Percentiles rank a stretch among this genome's conserved stretches.
phyloP scores from a whole-genome alignment of 2,113 vertebrate species.

The Benitochromis conjunctus region DNA sequence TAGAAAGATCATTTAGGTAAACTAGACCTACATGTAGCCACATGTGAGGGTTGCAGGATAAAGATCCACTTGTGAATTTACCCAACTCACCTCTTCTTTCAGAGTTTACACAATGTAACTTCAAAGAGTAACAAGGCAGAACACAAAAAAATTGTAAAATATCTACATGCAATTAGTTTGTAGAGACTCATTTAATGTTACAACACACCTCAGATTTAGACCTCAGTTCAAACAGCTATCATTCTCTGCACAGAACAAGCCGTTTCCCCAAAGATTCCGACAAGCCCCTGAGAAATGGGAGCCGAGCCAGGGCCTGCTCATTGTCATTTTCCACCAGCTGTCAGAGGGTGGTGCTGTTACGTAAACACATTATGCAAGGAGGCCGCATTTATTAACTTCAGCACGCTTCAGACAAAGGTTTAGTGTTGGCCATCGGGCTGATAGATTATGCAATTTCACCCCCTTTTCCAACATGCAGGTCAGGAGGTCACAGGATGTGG shows the following conservation, averaged over 20 bases:
- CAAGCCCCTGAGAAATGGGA: background rate
- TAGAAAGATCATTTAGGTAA: background rate
- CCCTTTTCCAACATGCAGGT: conserved; percentile 1
- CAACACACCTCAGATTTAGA: background rate
- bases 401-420: conserved; percentile 22
- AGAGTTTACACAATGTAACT: background rate
- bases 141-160: background rate
- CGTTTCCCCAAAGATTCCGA: background rate
- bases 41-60: background rate
- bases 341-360: conserved; percentile 29
- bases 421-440: background rate
- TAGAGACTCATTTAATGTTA: background rate
- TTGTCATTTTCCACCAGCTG: conserved; percentile 38
- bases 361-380: background rate
- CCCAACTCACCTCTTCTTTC: background rate
- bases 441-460: conserved; percentile 5
- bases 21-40: background rate
- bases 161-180: background rate
- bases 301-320: background rate
- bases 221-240: background rate
- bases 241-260: background rate
- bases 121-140: background rate
- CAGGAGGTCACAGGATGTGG: conserved; percentile 11
- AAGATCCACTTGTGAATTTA: background rate
- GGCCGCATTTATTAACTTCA: background rate